These are phyloP conservation scores for Apodemia zela DNA, from an alignment of 2,888 invertebrate species.

Conservation along the genomic window DNA sequence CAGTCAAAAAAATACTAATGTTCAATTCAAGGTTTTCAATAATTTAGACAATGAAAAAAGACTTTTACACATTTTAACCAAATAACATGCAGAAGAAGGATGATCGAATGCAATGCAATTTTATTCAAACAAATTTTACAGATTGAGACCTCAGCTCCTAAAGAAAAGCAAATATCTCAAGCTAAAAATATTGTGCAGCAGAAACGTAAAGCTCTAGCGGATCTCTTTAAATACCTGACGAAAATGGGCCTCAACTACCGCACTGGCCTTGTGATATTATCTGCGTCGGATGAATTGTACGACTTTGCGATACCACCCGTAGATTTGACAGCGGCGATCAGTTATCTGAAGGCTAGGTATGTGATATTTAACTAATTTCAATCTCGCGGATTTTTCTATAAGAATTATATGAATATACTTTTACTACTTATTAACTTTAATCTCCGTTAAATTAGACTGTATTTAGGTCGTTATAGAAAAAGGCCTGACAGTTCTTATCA, in stretches of 20 bases:
- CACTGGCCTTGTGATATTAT: conserved; percentile 84
- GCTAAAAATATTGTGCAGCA: conserved; percentile 91
- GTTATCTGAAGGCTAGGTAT: conserved; percentile 75
- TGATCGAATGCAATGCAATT: no score
- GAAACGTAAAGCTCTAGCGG: conserved; percentile 91
- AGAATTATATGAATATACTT: no score
- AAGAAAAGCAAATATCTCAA: conserved; percentile 88
- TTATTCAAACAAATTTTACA: conserved; percentile 35
- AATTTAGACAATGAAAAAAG: no score
- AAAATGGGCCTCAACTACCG: conserved; percentile 90
- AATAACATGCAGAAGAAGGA: no score
- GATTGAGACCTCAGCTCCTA: conserved; percentile 80
- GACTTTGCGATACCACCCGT: conserved; percentile 86
- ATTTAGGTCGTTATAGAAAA: no score
- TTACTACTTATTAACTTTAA: no score
- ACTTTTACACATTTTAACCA: not conserved
- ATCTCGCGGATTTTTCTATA: no score
- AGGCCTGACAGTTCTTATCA: no score
- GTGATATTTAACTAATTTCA: conserved; percentile 9
- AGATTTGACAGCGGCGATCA: conserved; percentile 81
- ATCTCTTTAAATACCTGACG: conserved; percentile 89
- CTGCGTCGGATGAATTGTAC: conserved; percentile 71
- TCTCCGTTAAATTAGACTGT: no score
- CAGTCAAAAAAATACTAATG: no score
- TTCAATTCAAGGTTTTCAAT: no score